Evolutionary conservation across 2,888 invertebrate genomes (phyloP).

Genomic region (Drosophila fulvimacula): DNA sequence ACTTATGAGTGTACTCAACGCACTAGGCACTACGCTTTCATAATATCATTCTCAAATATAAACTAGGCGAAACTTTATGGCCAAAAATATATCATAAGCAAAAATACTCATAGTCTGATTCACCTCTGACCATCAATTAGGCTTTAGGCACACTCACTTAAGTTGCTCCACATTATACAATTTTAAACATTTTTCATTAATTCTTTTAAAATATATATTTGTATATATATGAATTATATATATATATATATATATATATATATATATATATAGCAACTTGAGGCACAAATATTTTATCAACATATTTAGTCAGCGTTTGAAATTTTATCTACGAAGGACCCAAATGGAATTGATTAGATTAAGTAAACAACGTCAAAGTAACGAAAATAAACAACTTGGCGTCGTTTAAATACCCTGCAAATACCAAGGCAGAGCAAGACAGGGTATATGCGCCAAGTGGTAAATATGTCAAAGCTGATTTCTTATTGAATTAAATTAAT

Average conservation of each 20-base stretch:
- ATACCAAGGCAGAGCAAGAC: not conserved
- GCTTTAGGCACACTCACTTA: conserved; percentile 6
- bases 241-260: not conserved
- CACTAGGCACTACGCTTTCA: not conserved
- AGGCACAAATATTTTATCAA: conserved; percentile 54
- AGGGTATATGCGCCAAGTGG: not conserved
- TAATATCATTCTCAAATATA: not conserved
- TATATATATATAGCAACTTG: conserved; percentile 2
- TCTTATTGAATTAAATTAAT: not conserved
- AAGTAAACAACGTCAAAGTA: conserved; percentile 44
- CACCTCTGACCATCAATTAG: conserved; percentile 17
- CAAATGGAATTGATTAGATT: conserved; percentile 60
- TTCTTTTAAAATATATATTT: not conserved
- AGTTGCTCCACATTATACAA: conserved; percentile 1
- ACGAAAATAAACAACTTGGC: conserved; percentile 33
- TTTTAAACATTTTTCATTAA: conserved; percentile 1
- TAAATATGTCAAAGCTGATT: not conserved
- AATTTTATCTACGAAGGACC: conserved; percentile 62
- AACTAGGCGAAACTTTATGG: not conserved
- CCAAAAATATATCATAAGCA: not conserved
- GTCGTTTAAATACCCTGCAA: conserved; percentile 20
- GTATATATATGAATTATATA: not conserved
- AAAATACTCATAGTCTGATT: conserved; percentile 5
- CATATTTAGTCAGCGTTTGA: conserved; percentile 38
- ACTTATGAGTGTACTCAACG: not conserved